phyloP scores from a whole-genome alignment of 53 echinoderm and acorn worm genomes.

The Temnopleurus reevesii region DNA sequence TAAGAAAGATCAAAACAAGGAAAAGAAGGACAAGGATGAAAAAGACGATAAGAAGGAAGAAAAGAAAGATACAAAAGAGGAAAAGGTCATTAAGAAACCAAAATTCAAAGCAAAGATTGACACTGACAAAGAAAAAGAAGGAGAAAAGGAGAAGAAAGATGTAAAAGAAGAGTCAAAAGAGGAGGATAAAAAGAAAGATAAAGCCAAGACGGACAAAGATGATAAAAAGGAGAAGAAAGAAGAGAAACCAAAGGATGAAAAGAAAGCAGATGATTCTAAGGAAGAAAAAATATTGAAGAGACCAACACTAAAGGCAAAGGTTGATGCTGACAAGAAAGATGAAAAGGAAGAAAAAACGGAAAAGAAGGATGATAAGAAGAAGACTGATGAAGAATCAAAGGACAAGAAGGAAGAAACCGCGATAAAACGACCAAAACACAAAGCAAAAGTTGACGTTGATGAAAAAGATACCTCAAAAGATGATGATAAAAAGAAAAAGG shows the following conservation, averaged over 20 bases:
- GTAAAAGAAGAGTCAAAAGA: slow-evolving; percentile 7
- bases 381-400: background rate
- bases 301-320: slow-evolving; percentile 4
- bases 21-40: background rate
- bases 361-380: slow-evolving; percentile 19
- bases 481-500: background rate
- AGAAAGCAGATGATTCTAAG: background rate
- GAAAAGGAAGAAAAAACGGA: background rate
- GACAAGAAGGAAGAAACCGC: slow-evolving; percentile 14
- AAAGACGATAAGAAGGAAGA: slow-evolving; percentile 10
- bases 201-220: background rate
- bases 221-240: background rate
- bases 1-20: background rate
- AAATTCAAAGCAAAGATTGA: slow-evolving; percentile 9
- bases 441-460: slow-evolving; percentile 25
- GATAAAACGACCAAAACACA: background rate
- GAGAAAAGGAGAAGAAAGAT: background rate
- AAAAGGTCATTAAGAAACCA: background rate
- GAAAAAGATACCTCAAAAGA: background rate
- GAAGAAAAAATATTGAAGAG: background rate
- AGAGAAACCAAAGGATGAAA: background rate
- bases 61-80: background rate
- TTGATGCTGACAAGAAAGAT: slow-evolving; percentile 3
- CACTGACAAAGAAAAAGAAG: background rate
- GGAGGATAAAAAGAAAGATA: background rate